Percentiles rank a stretch among this genome's conserved stretches.
phyloP scores from a whole-genome alignment of 2,888 invertebrate species.

The Endotricha flammealis region DNA sequence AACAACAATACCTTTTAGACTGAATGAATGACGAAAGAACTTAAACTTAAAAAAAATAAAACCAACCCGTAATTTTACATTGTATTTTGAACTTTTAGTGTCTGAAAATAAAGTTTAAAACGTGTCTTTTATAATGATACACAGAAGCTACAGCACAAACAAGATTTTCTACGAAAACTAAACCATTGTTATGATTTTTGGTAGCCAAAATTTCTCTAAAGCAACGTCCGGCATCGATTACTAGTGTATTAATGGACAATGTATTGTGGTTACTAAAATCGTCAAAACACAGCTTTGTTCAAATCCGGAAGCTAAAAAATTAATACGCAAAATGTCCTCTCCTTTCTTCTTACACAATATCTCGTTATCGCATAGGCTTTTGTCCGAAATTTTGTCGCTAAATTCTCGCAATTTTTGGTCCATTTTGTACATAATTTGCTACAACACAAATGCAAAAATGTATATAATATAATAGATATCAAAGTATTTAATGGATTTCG shows the following conservation, averaged over 20 bases:
- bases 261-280: slow-evolving; percentile 33
- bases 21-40: not conserved
- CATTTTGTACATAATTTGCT: no score
- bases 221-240: slow-evolving; percentile 66
- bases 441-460: no score
- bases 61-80: not conserved
- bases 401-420: no score
- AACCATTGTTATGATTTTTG: slow-evolving; percentile 15
- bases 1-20: slow-evolving; percentile 36
- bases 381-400: no score
- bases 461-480: no score
- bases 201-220: slow-evolving; percentile 32
- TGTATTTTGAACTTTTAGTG: not conserved
- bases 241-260: slow-evolving; percentile 45
- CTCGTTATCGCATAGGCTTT: no score
- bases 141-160: slow-evolving; percentile 9
- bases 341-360: no score
- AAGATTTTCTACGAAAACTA: slow-evolving; percentile 31
- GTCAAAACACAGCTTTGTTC: slow-evolving; percentile 58
- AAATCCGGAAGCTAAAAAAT: slow-evolving; percentile 48
- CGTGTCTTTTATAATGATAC: slow-evolving; percentile 3
- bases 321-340: no score
- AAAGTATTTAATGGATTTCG: no score
- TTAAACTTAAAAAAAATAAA: no score
- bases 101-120: slow-evolving; percentile 4